Evolutionary conservation across 1,140 invertebrate genomes (phyloP).

Genomic region (Aphelinus certus): DNA sequence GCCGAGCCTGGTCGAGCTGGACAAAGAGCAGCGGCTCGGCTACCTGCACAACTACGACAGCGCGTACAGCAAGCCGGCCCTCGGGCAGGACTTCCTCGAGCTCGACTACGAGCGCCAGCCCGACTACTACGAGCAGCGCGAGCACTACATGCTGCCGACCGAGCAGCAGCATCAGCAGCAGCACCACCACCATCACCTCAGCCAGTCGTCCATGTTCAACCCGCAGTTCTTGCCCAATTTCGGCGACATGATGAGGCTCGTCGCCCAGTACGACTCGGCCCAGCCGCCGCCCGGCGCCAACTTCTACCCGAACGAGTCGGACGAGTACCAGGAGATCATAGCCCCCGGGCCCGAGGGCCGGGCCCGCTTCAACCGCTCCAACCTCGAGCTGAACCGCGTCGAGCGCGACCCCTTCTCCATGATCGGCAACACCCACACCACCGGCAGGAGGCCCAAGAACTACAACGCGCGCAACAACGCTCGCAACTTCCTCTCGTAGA

Average conservation of each 20-base stretch:
- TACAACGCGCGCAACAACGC: slow-evolving; percentile 3
- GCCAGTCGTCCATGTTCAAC: slow-evolving; percentile 54
- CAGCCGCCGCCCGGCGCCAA: slow-evolving; percentile 37
- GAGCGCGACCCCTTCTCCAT: slow-evolving; percentile 42
- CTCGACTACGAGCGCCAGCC: slow-evolving; percentile 34
- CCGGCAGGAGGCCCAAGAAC: slow-evolving; percentile 43
- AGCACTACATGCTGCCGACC: slow-evolving; percentile 59
- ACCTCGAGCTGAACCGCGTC: slow-evolving; percentile 36
- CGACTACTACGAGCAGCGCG: slow-evolving; percentile 40
- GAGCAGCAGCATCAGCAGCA: slow-evolving; percentile 46
- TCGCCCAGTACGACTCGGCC: slow-evolving; percentile 37
- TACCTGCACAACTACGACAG: slow-evolving; percentile 45
- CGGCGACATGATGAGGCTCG: slow-evolving; percentile 58
- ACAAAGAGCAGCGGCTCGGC: slow-evolving; percentile 41
- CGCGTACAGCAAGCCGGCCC: slow-evolving; percentile 32
- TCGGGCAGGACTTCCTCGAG: slow-evolving; percentile 38
- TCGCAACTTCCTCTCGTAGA: slow-evolving; percentile 31
- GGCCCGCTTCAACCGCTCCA: slow-evolving; percentile 39
- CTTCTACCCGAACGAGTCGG: slow-evolving; percentile 43
- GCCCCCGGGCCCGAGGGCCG: slow-evolving; percentile 42
- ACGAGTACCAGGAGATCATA: slow-evolving; percentile 45
- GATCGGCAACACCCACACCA: slow-evolving; percentile 38
- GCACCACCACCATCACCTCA: slow-evolving; percentile 21
- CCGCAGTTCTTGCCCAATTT: slow-evolving; percentile 61
- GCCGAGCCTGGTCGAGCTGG: slow-evolving; percentile 46